Base-by-base conservation (phyloP, 2,113 vertebrate species). In the Eupsittula cactorum region DNA sequence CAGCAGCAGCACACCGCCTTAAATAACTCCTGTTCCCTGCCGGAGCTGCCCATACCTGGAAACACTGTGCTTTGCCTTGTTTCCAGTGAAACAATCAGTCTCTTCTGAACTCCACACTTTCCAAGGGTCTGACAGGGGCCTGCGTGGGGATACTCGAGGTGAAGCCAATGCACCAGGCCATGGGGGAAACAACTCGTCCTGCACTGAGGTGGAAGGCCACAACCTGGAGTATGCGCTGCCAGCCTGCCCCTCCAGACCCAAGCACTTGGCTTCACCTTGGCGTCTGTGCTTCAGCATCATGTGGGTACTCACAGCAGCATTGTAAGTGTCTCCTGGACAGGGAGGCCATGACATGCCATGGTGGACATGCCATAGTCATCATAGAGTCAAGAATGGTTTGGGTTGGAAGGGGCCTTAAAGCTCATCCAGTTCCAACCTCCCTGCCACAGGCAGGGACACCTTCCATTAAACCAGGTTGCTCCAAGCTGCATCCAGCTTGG, bases 71-170 rank as follows among this genome's bases (percentile, higher is more conserved):
- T 93, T 27, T 5, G 12, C 4, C 0, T 52, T 28, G 41, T 46
- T 74, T 16, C 19, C 41, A 13, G 13, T 25, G 1, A 18, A 67
- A 59, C 41, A 33, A 16, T 12, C 6, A 27, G 5, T 4, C 21
- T 74, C 7, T 27, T 41, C 16, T 4, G 11, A 39, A 29, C 41
- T 5, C 10, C 11, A 31, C 0, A 0, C 31, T 52, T 65, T 77
- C 11, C 0, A 0, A 50, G 15, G 41, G 28, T 42, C n/a, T 70
- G 50, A 10, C 1, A 11, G 44, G 4, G 7, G 64, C 82, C 76
- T 0, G 1, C 46, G 3, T 15, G 63, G 53, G 52, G 29, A 14
- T 7, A 1, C 19, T 0, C 0, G 59, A 15, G 31, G 18, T 2
- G n/a, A 69, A 33, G 50, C 59, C 42, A 5, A 2, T 0, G 33